Evolutionary conservation across 1,140 invertebrate species (phyloP).

Genomic region (Ridgeia piscesae): DNA sequence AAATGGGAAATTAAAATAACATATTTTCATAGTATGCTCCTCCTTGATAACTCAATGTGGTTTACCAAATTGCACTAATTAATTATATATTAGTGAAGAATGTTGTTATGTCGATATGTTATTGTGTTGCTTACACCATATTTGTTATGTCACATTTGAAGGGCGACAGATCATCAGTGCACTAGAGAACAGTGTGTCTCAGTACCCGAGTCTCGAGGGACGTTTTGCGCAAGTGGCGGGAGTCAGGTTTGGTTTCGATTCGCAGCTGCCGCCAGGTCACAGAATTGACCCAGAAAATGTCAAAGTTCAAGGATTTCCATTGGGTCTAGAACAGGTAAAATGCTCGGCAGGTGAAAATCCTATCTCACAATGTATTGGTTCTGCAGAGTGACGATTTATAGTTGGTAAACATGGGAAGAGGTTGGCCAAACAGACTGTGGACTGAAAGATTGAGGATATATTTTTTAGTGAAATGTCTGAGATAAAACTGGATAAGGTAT

Average conservation of each 20-base stretch:
- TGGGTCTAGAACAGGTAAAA: conserved; percentile 67
- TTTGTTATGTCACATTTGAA: conserved; percentile 40
- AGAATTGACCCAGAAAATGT: conserved; percentile 73
- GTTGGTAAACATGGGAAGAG: too few species aligned
- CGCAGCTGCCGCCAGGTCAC: conserved; percentile 68
- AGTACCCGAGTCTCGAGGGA: conserved; percentile 79
- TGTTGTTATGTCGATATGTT: too few species aligned
- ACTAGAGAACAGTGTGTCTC: conserved; percentile 77
- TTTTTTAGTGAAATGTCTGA: not conserved
- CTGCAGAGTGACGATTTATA: not conserved
- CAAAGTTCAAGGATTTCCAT: conserved; percentile 80
- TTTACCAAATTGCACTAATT: too few species aligned
- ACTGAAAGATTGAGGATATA: not conserved
- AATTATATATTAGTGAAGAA: too few species aligned
- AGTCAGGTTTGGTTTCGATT: conserved; percentile 82
- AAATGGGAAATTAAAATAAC: too few species aligned
- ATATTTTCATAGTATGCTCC: too few species aligned
- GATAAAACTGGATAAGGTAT: not conserved
- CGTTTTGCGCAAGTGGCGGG: conserved; percentile 78
- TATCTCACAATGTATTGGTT: not conserved
- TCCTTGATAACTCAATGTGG: too few species aligned
- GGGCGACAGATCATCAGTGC: conserved; percentile 72
- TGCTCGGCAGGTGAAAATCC: not conserved
- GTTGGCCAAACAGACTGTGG: not conserved
- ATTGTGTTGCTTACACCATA: not conserved